These are phyloP conservation scores for Agrotis ipsilon DNA, from an alignment of 2,888 invertebrate genomes.

Conservation along the genomic window DNA sequence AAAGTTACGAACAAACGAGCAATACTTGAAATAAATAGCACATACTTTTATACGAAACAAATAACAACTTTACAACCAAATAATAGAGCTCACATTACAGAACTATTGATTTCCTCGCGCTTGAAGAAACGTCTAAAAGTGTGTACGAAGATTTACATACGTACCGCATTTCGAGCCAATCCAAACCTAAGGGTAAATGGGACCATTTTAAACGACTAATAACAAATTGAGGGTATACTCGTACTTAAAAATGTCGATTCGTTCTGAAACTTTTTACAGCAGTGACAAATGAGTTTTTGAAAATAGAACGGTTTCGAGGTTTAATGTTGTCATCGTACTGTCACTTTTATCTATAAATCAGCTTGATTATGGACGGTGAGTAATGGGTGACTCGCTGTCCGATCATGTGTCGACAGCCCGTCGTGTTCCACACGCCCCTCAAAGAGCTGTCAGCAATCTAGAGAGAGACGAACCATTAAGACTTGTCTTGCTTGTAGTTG, in stretches of 20 bases:
- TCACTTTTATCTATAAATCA: background rate
- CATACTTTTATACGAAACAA: conserved; percentile 7
- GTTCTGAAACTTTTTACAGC: conserved; percentile 38
- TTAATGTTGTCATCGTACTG: background rate
- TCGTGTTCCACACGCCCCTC: too few relatives aligned
- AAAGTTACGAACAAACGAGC: too few relatives aligned
- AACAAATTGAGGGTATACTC: conserved; percentile 57
- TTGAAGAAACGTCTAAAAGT: conserved; percentile 39
- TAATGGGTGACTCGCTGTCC: too few relatives aligned
- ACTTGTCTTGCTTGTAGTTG: too few relatives aligned
- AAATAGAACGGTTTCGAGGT: background rate
- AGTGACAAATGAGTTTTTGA: conserved; percentile 36
- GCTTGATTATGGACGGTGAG: too few relatives aligned
- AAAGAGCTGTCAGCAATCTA: too few relatives aligned
- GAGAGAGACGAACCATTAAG: too few relatives aligned
- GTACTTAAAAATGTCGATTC: conserved; percentile 56
- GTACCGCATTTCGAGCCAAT: conserved; percentile 47
- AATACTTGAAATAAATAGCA: background rate
- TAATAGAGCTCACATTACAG: conserved; percentile 28
- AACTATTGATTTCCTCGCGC: conserved; percentile 33
- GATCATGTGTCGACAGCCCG: too few relatives aligned
- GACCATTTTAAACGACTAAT: conserved; percentile 55
- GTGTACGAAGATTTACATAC: conserved; percentile 53
- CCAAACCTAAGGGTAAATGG: conserved; percentile 50
- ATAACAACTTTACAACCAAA: conserved; percentile 25